phyloP scores from a whole-genome alignment of 2,797 vertebrate species.

The Sebastiscus albofasciatus region DNA sequence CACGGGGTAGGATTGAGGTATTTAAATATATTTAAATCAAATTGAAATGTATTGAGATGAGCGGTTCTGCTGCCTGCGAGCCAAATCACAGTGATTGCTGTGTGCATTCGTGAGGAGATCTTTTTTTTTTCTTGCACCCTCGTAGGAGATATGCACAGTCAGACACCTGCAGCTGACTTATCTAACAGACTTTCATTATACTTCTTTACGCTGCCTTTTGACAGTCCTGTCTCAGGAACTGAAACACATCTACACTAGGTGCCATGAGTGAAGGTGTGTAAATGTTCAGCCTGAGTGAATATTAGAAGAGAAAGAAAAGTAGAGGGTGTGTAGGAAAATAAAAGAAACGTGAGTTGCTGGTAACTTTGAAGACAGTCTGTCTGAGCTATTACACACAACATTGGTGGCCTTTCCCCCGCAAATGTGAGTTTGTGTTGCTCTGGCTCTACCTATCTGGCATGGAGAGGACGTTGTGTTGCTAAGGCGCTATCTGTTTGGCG shows the following conservation, averaged over 20 bases:
- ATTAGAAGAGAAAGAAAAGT: not conserved
- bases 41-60: conserved; percentile 82
- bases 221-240: not conserved
- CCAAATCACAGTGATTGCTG: conserved; percentile 73
- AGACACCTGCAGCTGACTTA: conserved; percentile 51
- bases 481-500: accelerated
- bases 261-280: not conserved
- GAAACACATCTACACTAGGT: not conserved
- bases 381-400: not conserved
- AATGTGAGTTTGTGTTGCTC: too few relatives aligned
- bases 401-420: not conserved
- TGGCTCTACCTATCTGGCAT: too few relatives aligned
- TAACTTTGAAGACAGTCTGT: not conserved
- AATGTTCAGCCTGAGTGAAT: not conserved
- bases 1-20: conserved; percentile 59
- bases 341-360: not conserved
- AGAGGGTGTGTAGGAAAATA: not conserved
- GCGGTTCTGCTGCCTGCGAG: conserved; percentile 58
- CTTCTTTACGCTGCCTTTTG: conserved; percentile 2
- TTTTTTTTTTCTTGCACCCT: conserved; percentile 22
- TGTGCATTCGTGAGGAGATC: conserved; percentile 64
- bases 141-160: conserved; percentile 38
- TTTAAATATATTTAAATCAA: conserved; percentile 80
- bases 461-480: too few relatives aligned
- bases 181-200: conserved; percentile 44